phyloP scores from a whole-genome alignment of 2,888 invertebrate genomes.

The Ophioninae sp. region DNA sequence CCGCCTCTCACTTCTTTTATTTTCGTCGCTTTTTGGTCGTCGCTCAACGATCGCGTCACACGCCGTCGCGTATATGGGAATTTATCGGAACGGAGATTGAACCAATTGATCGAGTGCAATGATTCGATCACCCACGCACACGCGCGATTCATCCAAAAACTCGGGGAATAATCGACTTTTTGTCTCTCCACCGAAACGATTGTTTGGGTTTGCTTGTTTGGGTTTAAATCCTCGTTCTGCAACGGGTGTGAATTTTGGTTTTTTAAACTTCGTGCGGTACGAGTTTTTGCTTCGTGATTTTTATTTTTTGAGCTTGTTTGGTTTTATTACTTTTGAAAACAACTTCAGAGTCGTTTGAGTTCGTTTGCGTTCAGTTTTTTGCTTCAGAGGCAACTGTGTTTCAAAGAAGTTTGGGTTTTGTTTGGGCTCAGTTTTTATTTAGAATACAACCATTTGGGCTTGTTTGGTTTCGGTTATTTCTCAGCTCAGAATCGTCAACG shows the following conservation, averaged over 20 bases:
- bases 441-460: too few species aligned
- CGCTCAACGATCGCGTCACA: conserved; percentile 47
- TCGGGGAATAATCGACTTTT: conserved; percentile 7
- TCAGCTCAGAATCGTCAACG: too few species aligned
- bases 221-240: neutral
- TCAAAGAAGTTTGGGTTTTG: neutral
- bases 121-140: conserved; percentile 43
- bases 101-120: conserved; percentile 61
- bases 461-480: too few species aligned
- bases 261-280: neutral
- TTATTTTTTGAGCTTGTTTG: too few species aligned
- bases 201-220: neutral
- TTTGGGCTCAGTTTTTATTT: neutral
- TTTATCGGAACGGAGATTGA: conserved; percentile 60
- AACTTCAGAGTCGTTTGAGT: too few species aligned
- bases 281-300: too few species aligned
- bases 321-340: too few species aligned
- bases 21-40: conserved; percentile 38
- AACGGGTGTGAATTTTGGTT: neutral
- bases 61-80: conserved; percentile 46
- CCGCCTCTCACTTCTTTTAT: conserved; percentile 1
- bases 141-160: neutral
- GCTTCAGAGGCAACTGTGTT: neutral
- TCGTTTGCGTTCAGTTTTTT: neutral
- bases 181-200: conserved; percentile 14